phyloP scores from a whole-genome alignment of 1,140 invertebrate genomes.

The Eriocheir sinensis region DNA sequence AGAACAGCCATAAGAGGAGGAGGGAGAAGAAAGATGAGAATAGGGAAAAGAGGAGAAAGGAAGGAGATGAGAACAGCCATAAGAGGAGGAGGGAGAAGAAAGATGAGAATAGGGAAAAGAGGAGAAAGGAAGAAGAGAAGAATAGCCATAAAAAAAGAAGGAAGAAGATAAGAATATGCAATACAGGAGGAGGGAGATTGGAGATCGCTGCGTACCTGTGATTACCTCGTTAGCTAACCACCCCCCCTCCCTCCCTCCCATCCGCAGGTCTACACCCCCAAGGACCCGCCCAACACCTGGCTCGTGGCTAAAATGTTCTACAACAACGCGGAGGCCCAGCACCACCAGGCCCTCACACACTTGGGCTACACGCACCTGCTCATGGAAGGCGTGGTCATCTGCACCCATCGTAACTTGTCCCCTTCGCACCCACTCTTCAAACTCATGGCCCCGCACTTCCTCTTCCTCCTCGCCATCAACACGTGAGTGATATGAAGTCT shows the following conservation, averaged over 20 bases:
- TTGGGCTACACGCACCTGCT: slow-evolving; percentile 83
- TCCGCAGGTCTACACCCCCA: slow-evolving; percentile 82
- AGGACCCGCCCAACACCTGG: slow-evolving; percentile 82
- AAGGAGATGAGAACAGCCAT: too few relatives aligned
- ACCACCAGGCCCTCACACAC: slow-evolving; percentile 83
- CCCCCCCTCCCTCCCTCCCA: slow-evolving; percentile 34
- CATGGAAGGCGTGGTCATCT: slow-evolving; percentile 83
- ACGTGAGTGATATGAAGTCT: too few relatives aligned
- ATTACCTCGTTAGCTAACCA: too few relatives aligned
- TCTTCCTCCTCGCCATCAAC: slow-evolving; percentile 83
- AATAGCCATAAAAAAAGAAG: background rate
- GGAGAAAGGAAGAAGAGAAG: background rate
- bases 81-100: too few relatives aligned
- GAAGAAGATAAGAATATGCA: background rate
- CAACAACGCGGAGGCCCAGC: slow-evolving; percentile 83
- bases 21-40: too few relatives aligned
- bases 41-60: too few relatives aligned
- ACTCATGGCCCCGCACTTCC: slow-evolving; percentile 83
- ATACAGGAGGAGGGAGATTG: too few relatives aligned
- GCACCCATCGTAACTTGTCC: slow-evolving; percentile 82
- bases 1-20: too few relatives aligned
- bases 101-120: background rate
- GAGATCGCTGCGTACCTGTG: too few relatives aligned
- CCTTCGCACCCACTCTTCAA: slow-evolving; percentile 83
- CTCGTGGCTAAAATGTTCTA: slow-evolving; percentile 84